Conservation (phyloP, 2,888 invertebrate species). For the Volucella inflata region DNA sequence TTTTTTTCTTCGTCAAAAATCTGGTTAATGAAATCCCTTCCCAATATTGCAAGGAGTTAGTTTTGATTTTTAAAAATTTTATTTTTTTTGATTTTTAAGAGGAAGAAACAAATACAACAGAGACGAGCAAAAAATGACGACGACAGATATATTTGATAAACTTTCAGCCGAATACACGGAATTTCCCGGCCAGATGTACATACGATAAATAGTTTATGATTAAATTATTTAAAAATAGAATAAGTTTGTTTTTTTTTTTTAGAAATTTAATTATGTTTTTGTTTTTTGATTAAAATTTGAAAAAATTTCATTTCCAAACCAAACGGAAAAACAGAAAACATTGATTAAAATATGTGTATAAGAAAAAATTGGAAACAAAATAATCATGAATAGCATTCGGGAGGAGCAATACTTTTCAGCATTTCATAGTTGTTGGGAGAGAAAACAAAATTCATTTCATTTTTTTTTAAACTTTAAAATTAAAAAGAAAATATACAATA, state of each 20-base stretch:
- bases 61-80: slow-evolving; percentile 52
- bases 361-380: slow-evolving; percentile 59
- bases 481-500: no score
- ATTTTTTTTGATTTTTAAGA: not conserved
- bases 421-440: slow-evolving; percentile 20
- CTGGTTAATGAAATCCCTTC: slow-evolving; percentile 68
- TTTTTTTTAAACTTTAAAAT: not conserved
- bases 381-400: slow-evolving; percentile 38
- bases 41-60: slow-evolving; percentile 77
- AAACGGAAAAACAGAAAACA: no score
- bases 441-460: slow-evolving; percentile 25
- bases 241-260: slow-evolving; percentile 21
- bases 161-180: slow-evolving; percentile 84
- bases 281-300: slow-evolving; percentile 13
- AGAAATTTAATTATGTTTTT: slow-evolving; percentile 12
- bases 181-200: slow-evolving; percentile 81
- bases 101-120: slow-evolving; percentile 39
- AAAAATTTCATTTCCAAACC: slow-evolving; percentile 26
- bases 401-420: slow-evolving; percentile 28
- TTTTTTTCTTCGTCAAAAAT: not conserved
- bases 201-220: slow-evolving; percentile 76
- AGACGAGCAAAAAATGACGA: slow-evolving; percentile 74
- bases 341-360: no score
- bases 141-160: slow-evolving; percentile 76
- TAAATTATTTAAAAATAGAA: slow-evolving; percentile 61